Evolutionary conservation across 2,888 invertebrate species (phyloP).

Genomic region (Mimumesa dahlbomi): DNA sequence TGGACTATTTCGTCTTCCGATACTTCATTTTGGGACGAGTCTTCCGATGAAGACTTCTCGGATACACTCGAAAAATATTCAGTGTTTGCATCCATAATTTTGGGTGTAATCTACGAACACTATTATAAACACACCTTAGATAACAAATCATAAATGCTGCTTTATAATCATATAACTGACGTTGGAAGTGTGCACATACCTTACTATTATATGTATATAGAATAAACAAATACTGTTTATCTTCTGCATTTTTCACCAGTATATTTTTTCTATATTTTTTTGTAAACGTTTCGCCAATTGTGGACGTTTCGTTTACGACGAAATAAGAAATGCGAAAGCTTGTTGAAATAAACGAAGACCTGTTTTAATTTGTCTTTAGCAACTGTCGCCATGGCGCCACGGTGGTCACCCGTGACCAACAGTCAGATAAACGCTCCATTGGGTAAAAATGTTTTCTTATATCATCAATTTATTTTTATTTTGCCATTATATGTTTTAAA

Average conservation of each 20-base stretch:
- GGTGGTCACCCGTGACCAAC: no score
- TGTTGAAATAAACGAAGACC: constrained; percentile 5
- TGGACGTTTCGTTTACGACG: constrained; percentile 3
- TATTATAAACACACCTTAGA: constrained; percentile 17
- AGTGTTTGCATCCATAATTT: constrained; percentile 20
- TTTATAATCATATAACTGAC: constrained; percentile 18
- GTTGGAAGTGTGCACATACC: constrained; percentile 18
- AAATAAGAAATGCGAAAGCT: constrained; percentile 9
- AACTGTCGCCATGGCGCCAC: neutral
- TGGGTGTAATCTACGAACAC: constrained; percentile 21
- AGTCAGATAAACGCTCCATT: constrained; percentile 6
- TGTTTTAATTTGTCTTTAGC: constrained; percentile 1
- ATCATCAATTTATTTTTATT: no score
- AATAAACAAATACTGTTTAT: constrained; percentile 6
- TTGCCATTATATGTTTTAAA: constrained; percentile 3
- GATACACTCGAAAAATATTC: constrained; percentile 19
- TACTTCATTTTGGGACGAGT: no score
- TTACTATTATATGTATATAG: constrained; percentile 13
- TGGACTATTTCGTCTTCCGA: constrained; percentile 27
- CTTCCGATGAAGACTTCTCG: constrained; percentile 17
- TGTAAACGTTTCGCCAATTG: constrained; percentile 10
- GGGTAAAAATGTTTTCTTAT: constrained; percentile 1
- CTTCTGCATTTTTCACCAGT: no score
- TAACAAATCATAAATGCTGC: constrained; percentile 10
- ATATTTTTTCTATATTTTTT: no score